These are phyloP conservation scores for Leucoma salicis DNA, from an alignment of 2,888 invertebrate species.

Conservation along the genomic window DNA sequence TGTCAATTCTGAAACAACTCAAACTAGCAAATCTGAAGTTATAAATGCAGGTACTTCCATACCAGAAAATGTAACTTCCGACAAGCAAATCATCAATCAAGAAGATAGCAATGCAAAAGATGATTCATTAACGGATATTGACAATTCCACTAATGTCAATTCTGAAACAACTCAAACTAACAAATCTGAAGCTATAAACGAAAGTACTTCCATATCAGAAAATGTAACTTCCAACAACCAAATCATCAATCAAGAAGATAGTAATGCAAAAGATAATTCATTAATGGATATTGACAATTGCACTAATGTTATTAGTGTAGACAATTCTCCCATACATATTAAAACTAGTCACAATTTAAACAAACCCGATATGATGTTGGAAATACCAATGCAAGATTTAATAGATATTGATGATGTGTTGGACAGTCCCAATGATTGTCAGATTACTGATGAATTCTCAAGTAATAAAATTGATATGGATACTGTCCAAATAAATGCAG, in stretches of 20 bases:
- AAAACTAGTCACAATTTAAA: slow-evolving; percentile 46
- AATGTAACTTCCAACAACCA: background rate
- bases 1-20: too few species aligned
- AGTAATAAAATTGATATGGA: background rate
- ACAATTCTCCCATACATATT: background rate
- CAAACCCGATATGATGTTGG: slow-evolving; percentile 65
- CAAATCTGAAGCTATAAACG: background rate
- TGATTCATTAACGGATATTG: background rate
- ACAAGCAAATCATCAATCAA: too few species aligned
- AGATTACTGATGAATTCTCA: background rate
- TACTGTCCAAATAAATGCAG: background rate
- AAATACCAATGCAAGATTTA: slow-evolving; percentile 63
- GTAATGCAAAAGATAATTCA: background rate
- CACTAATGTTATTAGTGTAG: background rate
- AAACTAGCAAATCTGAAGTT: too few species aligned
- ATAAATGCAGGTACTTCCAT: background rate
- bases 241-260: background rate
- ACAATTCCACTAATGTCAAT: too few species aligned
- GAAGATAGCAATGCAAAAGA: too few species aligned
- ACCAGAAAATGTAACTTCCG: background rate
- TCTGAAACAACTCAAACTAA: too few species aligned
- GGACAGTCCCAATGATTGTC: slow-evolving; percentile 16
- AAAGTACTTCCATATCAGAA: background rate
- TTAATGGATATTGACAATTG: background rate
- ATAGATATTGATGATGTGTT: slow-evolving; percentile 45